phyloP scores from a whole-genome alignment of 2,797 vertebrate species.

The Semotilus atromaculatus region DNA sequence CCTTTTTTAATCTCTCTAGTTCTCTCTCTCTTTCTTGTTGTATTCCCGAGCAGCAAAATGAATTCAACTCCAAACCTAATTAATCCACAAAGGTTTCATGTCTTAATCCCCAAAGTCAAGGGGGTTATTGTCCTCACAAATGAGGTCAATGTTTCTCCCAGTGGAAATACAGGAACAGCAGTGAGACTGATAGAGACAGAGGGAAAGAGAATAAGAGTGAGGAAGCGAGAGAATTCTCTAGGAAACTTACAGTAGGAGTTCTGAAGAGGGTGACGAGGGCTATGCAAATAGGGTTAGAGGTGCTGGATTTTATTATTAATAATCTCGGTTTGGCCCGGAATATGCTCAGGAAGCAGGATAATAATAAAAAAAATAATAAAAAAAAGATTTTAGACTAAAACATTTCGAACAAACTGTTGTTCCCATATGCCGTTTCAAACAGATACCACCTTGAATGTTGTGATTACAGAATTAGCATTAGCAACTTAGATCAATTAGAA shows the following conservation, averaged over 20 bases:
- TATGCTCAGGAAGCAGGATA: conserved; percentile 10
- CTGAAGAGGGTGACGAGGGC: conserved; percentile 66
- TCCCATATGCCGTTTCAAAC: not conserved
- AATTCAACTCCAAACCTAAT: conserved; percentile 86
- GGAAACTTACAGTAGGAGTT: conserved; percentile 65
- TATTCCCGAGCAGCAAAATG: conserved; percentile 80
- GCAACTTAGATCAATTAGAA: conserved; percentile 36
- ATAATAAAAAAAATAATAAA: conserved; percentile 23
- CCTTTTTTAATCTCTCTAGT: conserved; percentile 16
- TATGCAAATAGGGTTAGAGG: conserved; percentile 60
- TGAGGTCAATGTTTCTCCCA: conserved; percentile 85
- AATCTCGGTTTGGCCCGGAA: not conserved
- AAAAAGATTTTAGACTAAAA: too few species aligned
- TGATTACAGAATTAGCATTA: conserved; percentile 2
- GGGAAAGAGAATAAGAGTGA: conserved; percentile 61
- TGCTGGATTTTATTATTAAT: conserved; percentile 44
- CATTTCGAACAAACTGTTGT: too few species aligned
- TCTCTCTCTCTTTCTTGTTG: conserved; percentile 63
- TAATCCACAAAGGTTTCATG: conserved; percentile 89
- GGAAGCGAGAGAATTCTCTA: conserved; percentile 58
- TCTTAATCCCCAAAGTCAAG: conserved; percentile 89
- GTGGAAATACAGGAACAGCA: conserved; percentile 80
- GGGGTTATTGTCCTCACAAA: conserved; percentile 89
- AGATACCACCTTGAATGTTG: not conserved
- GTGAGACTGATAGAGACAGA: conserved; percentile 70